These are phyloP conservation scores for Acrocephalus arundinaceus DNA, from an alignment of 2,113 vertebrate species.

Conservation along the genomic window DNA sequence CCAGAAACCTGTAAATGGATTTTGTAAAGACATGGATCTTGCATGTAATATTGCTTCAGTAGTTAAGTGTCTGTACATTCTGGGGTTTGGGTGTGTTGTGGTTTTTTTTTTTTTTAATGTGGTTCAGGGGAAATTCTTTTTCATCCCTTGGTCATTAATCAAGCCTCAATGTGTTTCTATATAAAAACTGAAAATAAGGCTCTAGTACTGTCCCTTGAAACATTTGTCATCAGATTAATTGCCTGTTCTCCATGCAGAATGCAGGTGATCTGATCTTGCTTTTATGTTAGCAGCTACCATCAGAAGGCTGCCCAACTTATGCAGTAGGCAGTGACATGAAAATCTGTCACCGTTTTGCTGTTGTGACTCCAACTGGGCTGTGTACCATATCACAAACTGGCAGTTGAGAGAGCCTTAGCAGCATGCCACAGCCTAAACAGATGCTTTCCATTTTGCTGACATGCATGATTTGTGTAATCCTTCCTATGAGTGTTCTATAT, in stretches of 20 bases:
- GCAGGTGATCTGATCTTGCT: background rate
- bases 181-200: background rate
- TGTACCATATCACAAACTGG: slow-evolving; percentile 6
- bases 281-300: background rate
- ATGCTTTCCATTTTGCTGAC: slow-evolving; percentile 65
- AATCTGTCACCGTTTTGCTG: background rate
- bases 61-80: background rate
- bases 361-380: background rate
- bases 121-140: background rate
- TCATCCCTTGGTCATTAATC: background rate
- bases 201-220: background rate
- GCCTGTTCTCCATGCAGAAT: background rate
- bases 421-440: slow-evolving; percentile 37
- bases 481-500: slow-evolving; percentile 50
- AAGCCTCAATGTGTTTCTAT: background rate
- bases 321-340: background rate
- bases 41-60: background rate
- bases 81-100: background rate
- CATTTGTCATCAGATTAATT: background rate
- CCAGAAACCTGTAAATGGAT: slow-evolving; percentile 35
- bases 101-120: background rate
- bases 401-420: slow-evolving; percentile 12
- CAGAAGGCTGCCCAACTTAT: background rate
- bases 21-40: slow-evolving; percentile 6
- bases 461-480: slow-evolving; percentile 56